Conservation (phyloP, 2,797 vertebrate species). For the Crenichthys baileyi region DNA sequence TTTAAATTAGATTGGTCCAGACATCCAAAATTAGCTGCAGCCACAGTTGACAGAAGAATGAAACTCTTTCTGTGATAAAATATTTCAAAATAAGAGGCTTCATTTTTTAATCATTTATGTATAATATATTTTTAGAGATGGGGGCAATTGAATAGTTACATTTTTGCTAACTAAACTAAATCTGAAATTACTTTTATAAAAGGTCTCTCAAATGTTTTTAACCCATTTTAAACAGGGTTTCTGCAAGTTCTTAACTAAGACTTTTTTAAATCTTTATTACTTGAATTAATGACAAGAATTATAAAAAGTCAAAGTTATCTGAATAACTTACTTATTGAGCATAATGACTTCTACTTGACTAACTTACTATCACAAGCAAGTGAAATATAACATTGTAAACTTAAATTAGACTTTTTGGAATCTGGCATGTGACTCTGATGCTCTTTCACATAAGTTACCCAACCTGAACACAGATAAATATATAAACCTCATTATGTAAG, state of each 20-base stretch:
- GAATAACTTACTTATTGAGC: background rate
- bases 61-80: background rate
- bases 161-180: background rate
- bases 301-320: background rate
- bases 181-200: background rate
- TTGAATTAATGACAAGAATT: background rate
- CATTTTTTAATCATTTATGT: background rate
- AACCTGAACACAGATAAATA: too few species aligned
- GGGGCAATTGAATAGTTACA: background rate
- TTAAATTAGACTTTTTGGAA: background rate
- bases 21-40: slow-evolving; percentile 48
- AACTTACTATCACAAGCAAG: background rate
- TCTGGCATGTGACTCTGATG: background rate
- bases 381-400: background rate
- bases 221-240: background rate
- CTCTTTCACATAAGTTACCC: too few species aligned
- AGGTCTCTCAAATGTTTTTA: background rate
- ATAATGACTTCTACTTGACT: background rate
- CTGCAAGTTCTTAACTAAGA: background rate
- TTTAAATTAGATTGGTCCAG: slow-evolving; percentile 42
- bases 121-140: background rate
- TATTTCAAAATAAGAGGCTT: background rate
- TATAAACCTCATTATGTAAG: too few species aligned
- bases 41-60: slow-evolving; percentile 19
- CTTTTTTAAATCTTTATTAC: background rate